Percentiles rank a stretch among this genome's conserved stretches.
phyloP scores from a whole-genome alignment of 2,888 invertebrate genomes.

The Fabriciana adippe region DNA sequence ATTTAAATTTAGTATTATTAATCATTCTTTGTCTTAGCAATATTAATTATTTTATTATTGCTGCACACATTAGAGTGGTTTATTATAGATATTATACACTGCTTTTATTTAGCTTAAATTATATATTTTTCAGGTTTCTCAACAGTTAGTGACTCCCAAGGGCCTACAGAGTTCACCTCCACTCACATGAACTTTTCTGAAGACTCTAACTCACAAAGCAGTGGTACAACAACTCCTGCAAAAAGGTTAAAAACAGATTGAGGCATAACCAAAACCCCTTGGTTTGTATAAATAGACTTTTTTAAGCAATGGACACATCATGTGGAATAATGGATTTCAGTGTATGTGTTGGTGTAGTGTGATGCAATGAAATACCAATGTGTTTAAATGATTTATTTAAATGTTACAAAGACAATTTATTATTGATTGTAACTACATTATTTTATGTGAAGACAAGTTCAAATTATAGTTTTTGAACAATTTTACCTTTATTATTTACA shows the following conservation, averaged over 20 bases:
- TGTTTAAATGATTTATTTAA: conserved; percentile 23
- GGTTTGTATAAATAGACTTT: conserved; percentile 14
- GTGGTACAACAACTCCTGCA: conserved; percentile 86
- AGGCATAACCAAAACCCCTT: conserved; percentile 44
- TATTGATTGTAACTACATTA: conserved; percentile 21
- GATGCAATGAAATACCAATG: conserved; percentile 19
- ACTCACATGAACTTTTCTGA: conserved; percentile 93
- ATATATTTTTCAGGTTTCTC: conserved; percentile 87
- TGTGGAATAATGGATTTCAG: conserved; percentile 20
- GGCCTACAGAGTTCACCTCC: conserved; percentile 92
- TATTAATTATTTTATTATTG: background rate
- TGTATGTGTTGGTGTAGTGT: conserved; percentile 28
- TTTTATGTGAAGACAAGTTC: conserved; percentile 22
- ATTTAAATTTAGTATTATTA: too few relatives aligned
- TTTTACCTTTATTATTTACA: conserved; percentile 16
- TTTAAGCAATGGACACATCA: conserved; percentile 12
- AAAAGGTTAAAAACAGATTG: conserved; percentile 91
- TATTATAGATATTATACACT: background rate
- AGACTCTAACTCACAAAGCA: conserved; percentile 94
- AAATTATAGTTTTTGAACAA: conserved; percentile 17
- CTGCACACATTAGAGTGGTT: too few relatives aligned
- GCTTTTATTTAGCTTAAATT: background rate
- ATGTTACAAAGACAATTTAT: conserved; percentile 18
- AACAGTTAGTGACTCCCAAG: conserved; percentile 94
- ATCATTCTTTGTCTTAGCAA: background rate